phyloP scores from a whole-genome alignment of 2,113 vertebrate genomes.

The Ictalurus punctatus region DNA sequence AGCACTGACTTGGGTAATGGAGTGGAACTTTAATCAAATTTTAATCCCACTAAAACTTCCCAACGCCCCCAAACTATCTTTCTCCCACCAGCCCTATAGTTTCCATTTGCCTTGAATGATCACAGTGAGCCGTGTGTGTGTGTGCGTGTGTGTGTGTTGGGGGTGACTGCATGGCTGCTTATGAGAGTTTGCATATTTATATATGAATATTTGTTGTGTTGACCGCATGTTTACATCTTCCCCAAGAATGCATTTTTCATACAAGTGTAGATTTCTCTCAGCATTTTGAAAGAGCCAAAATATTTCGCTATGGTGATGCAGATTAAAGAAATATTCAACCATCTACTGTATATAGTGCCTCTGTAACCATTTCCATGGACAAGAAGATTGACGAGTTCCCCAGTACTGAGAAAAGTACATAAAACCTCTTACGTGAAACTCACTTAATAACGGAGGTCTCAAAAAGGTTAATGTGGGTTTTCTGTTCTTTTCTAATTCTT shows the following conservation, averaged over 20 bases:
- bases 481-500: neutral
- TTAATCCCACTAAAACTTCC: constrained; percentile 46
- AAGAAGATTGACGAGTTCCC: neutral
- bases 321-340: neutral
- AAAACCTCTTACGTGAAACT: neutral
- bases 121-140: neutral
- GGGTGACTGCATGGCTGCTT: neutral
- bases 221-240: neutral
- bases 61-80: constrained; percentile 31
- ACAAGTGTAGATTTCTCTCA: neutral
- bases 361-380: neutral
- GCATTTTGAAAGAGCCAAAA: neutral
- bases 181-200: constrained; percentile 7
- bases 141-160: neutral
- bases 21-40: constrained; percentile 51
- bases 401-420: neutral
- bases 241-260: neutral
- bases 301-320: neutral
- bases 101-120: constrained; percentile 26
- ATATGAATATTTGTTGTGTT: constrained; percentile 2
- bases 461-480: neutral
- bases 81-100: constrained; percentile 27
- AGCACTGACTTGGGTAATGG: constrained; percentile 30
- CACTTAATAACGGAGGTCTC: neutral
- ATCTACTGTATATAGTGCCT: neutral